Evolutionary conservation across 2,113 vertebrate genomes (phyloP), one percentile per base, ranked within the genome.

Genomic region (Vimba vimba): DNA sequence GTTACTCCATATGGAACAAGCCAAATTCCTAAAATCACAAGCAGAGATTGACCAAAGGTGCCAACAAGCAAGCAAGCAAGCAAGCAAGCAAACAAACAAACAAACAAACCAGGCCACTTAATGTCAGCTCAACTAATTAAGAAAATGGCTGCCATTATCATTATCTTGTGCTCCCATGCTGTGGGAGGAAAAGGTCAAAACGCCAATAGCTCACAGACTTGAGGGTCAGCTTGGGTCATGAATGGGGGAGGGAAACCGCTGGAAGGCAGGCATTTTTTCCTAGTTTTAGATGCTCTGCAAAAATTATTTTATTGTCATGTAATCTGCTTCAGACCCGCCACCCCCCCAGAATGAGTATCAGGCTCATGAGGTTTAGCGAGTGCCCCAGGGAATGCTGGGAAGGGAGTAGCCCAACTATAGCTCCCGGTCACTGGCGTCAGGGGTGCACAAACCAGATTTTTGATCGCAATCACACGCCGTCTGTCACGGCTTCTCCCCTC

Each of bases 111-210:
- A 1, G 85, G 19, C 19, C 55, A 57, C 55, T 9, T 52, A 80
- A 90, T 91, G 92, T 93, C 92, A 90, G 84, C 86, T 86, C 36
- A 86, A 85, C 91, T 94, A 91, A 94, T 94, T 93, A 91, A 90
- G 88, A 92, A 93, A 94, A 93, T 91, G 87, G 83, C 89, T 88
- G 84, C 87, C 87, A 94, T 94, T 94, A 91, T 91, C 81, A 94
- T 94, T 94, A 92, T 91, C 79, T 82, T 80, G 55, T 52, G 79
- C 84, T 87, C 60, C 57, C 75, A 82, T 30, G 36, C 52, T 23
- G 23, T 59, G 50, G 13, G 50, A 47, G 86, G 43, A 84, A 86
- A 79, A 83, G 92, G 94, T 95, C 93, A 93, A 68, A 45, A 77
- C 82, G 89, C 73, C 90, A 92, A 91, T 89, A 86, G 85, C 86